phyloP scores from a whole-genome alignment of 1,140 invertebrate genomes.

The Dendrolimus kikuchii region DNA sequence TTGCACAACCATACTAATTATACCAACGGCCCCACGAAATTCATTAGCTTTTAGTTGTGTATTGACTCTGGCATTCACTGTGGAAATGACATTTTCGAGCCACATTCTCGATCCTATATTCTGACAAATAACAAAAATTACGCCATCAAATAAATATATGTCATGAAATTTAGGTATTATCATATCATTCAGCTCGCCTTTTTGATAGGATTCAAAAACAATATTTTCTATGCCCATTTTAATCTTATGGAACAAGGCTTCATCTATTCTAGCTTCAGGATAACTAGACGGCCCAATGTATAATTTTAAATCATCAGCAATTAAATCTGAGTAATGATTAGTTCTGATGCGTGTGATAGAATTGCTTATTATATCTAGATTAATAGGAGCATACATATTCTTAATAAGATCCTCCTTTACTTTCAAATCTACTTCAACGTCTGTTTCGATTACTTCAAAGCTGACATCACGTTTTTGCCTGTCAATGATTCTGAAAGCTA shows the following conservation, averaged over 20 bases:
- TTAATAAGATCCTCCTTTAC: constrained; percentile 31
- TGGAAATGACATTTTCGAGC: constrained; percentile 32
- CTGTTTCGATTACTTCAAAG: constrained; percentile 25
- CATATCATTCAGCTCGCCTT: constrained; percentile 14
- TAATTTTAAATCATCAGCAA: constrained; percentile 54
- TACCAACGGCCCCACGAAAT: constrained; percentile 54
- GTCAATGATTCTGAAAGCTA: constrained; percentile 51
- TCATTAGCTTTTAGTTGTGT: constrained; percentile 44
- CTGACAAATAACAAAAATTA: constrained; percentile 56
- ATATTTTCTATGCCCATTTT: constrained; percentile 40
- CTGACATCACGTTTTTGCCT: constrained; percentile 44
- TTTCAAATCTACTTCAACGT: constrained; percentile 23
- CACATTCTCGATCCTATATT: constrained; percentile 34
- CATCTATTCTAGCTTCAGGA: constrained; percentile 45
- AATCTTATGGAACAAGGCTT: constrained; percentile 35
- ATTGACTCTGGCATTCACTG: constrained; percentile 29
- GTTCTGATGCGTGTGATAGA: constrained; percentile 38
- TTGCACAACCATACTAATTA: constrained; percentile 46
- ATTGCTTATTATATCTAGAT: constrained; percentile 33
- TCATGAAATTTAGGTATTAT: constrained; percentile 47
- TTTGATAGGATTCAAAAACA: constrained; percentile 26
- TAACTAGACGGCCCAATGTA: constrained; percentile 54
- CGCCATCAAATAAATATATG: constrained; percentile 55
- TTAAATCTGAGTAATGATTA: constrained; percentile 46
- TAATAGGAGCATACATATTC: constrained; percentile 41